phyloP scores from a whole-genome alignment of 1,140 invertebrate species.

The Ips typographus region DNA sequence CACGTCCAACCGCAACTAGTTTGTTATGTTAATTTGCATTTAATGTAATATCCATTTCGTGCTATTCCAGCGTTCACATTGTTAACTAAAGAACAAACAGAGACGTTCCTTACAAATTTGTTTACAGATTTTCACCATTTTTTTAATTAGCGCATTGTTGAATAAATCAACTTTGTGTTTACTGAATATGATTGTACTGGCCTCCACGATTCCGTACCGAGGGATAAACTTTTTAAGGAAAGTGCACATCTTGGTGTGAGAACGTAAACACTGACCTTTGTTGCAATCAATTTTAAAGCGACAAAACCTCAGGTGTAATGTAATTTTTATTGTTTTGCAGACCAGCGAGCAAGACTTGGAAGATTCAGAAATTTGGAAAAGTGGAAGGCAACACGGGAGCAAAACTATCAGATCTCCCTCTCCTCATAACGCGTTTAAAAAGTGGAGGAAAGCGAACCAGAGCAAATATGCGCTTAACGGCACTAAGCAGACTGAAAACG shows the following conservation, averaged over 20 bases:
- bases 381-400: constrained; percentile 27
- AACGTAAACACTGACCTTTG: too few species aligned
- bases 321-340: constrained; percentile 41
- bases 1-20: not conserved
- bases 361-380: constrained; percentile 47
- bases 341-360: constrained; percentile 49
- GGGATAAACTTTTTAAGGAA: too few species aligned
- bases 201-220: too few species aligned
- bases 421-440: constrained; percentile 47
- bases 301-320: too few species aligned
- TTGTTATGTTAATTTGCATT: not conserved
- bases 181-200: too few species aligned
- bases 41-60: not conserved
- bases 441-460: constrained; percentile 46
- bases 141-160: too few species aligned
- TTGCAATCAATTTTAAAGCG: too few species aligned
- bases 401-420: constrained; percentile 37
- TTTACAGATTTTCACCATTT: too few species aligned
- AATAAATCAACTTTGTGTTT: too few species aligned
- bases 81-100: too few species aligned
- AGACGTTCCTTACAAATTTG: too few species aligned
- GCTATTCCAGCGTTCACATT: not conserved
- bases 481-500: constrained; percentile 28
- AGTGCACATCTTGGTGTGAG: too few species aligned
- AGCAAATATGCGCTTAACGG: constrained; percentile 39